Base-by-base conservation (phyloP, 1,140 invertebrate genomes). In the Cydia strobilella region DNA sequence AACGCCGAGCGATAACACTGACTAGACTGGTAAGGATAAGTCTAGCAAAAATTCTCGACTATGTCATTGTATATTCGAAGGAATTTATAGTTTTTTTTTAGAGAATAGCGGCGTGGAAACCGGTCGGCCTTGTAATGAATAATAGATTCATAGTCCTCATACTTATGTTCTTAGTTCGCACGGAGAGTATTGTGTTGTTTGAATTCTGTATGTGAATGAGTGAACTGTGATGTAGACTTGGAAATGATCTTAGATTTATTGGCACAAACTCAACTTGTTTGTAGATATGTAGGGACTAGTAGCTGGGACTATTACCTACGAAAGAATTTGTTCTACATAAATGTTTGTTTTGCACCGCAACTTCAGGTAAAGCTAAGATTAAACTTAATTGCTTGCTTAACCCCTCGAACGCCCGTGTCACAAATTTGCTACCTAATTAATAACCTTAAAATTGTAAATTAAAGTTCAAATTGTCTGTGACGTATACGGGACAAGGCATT, bases 171-270 rank as follows among this genome's bases (percentile, higher is more conserved):
- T 31, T 39, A 69, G 65, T 80, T 79, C 76, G 74, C 80, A 79
- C 80, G 73, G 63, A 54, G 25, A 12, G 75, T 75, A 82, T 82
- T 82, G 81, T 82, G 65, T 77, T 76, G 73, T 66, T 62, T 79
- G 77, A 79, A 77, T 59, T 20, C 51, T n/a, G 15, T 59, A 20
- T 59, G 35, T 27, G 48, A 39, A 39, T 69, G 65, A 9, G 31
- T 18, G 35, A 69, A 27, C 31, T 18, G 6, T 66, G 45, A 4
- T 18, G 3, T 71, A 72, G 51, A 71, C 13, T 59, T 48, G 39
- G 59, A 35, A 69, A 69, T 66, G 48, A 18, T 51, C 15, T 51
- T n/a, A 51, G 48, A 51, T 15, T n/a, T 15, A 48, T 48, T 13
- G 12, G 15, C 15, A 48, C 15, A 15, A 48, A 5, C 35, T 39